Evolutionary conservation across 2,113 vertebrate genomes (phyloP), one percentile per base, ranked within the genome.

Genomic region (Nycticebus coucang): DNA sequence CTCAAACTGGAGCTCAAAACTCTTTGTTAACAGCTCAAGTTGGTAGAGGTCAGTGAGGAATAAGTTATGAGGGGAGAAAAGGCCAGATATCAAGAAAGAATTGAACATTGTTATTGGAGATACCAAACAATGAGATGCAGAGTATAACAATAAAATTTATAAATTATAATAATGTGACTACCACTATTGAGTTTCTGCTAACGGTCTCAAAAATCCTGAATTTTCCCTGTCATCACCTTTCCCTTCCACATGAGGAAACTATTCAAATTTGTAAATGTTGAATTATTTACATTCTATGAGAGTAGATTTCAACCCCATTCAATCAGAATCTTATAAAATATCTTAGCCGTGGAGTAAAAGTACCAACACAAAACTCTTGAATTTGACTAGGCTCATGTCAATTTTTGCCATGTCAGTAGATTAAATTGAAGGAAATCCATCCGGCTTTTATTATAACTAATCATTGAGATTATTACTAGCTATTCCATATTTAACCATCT

Each of bases 391-490:
- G 60, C 60, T 41, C 22, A 26, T 7, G 35, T 74, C 13, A 74
- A 74, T 41, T 77, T 30, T 89, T 37, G 45, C 71, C n/a, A 26
- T 74, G 50, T 62, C 62, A 64, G 45, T 55, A 50, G 60, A 72
- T 74, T 89, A 62, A 81, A 74, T 50, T 71, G 81, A 82, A 94
- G 45, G 22, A 87, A 86, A 80, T 72, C 28, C 71, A 37, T 53
- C 24, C 69, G 26, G 45, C 55, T 89, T 83, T 96, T 92, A 87
- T 92, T 87, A 26, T 74, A 84, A 74, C 59, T 50, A 74, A 7
- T 92, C 89, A 92, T 10, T 94, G 74, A 87, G 37, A 83, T 87
- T 85, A 55, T 78, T 74, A 62, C 62, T 87, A 62, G 41, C 12
- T 62, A 77, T 83, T 33, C 71, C 74, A 9, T 62, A 62, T 71